Conservation (phyloP, 2,888 invertebrate species). For the Amblyjoppa fuscipennis region DNA sequence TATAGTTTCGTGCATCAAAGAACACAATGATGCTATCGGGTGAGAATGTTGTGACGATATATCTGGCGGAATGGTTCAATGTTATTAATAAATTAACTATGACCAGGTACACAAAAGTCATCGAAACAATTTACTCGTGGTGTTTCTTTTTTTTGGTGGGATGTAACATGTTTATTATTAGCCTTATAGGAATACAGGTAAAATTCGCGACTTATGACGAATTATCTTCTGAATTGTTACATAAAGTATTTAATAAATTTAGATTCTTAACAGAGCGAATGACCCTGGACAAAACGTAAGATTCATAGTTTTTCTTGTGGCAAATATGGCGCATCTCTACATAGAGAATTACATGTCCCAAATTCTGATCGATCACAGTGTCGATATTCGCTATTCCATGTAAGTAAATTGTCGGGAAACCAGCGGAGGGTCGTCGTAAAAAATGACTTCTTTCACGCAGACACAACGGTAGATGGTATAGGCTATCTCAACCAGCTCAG, state of each 20-base stretch:
- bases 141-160: not conserved
- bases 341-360: slow-evolving; percentile 31
- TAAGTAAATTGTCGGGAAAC: not conserved
- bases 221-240: no score
- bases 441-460: not conserved
- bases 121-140: not conserved
- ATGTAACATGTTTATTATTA: not conserved
- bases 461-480: slow-evolving; percentile 26
- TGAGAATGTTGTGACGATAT: not conserved
- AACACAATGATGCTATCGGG: slow-evolving; percentile 27
- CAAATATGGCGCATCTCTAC: not conserved
- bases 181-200: not conserved
- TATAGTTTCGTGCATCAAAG: not conserved
- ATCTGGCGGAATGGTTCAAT: not conserved
- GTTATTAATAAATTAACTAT: not conserved
- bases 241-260: no score
- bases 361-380: slow-evolving; percentile 5
- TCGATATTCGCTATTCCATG: slow-evolving; percentile 5
- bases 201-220: not conserved
- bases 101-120: not conserved
- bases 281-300: no score
- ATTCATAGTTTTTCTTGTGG: not conserved
- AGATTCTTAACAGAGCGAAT: no score
- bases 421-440: not conserved
- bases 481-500: not conserved